These are phyloP conservation scores for Drosophila sp. DNA, from an alignment of 1,140 invertebrate species.

Conservation along the genomic window DNA sequence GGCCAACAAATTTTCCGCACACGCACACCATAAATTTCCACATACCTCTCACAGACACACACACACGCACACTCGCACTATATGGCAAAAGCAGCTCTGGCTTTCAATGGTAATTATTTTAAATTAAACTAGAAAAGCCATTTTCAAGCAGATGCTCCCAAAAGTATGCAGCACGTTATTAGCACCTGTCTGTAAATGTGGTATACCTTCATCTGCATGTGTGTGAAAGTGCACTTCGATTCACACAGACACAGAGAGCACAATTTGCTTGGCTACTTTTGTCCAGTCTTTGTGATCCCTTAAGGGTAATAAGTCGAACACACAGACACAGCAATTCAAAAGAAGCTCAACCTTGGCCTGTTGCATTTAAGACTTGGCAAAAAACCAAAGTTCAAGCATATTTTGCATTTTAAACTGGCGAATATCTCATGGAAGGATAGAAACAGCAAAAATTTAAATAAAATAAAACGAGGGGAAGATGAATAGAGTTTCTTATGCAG, in stretches of 20 bases:
- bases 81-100: conserved; percentile 27
- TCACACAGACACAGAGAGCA: neutral
- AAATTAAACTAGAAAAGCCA: conserved; percentile 61
- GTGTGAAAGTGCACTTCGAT: conserved; percentile 48
- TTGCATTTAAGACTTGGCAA: conserved; percentile 28
- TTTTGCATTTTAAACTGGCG: conserved; percentile 27
- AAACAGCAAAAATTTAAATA: neutral
- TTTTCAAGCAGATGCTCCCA: conserved; percentile 51
- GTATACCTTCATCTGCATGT: conserved; percentile 12
- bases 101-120: conserved; percentile 65
- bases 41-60: conserved; percentile 4
- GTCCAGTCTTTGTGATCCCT: conserved; percentile 26
- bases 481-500: too few relatives aligned
- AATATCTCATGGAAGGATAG: conserved; percentile 2
- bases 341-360: conserved; percentile 21
- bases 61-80: neutral
- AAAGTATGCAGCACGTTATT: conserved; percentile 55
- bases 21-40: conserved; percentile 20
- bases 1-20: conserved; percentile 18
- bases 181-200: conserved; percentile 34
- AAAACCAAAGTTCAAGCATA: conserved; percentile 26
- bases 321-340: conserved; percentile 22
- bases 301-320: conserved; percentile 43
- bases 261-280: conserved; percentile 42
- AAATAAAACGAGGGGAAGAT: too few relatives aligned